These are phyloP conservation scores for Drosophila rubida DNA, from an alignment of 2,888 invertebrate species.

Conservation along the genomic window DNA sequence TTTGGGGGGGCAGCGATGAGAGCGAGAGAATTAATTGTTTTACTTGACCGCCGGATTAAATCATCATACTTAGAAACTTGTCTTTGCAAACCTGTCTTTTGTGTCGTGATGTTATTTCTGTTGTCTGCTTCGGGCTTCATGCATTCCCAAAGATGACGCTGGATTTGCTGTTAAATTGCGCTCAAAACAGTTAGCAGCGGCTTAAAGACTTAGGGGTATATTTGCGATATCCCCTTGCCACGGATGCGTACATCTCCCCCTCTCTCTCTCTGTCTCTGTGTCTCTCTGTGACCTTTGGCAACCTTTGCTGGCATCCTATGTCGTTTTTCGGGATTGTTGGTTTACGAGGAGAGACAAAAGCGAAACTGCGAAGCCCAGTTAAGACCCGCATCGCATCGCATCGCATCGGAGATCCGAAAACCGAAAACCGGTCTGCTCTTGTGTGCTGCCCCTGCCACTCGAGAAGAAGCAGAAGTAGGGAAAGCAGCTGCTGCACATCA, in stretches of 20 bases:
- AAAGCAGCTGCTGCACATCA: conserved; percentile 54
- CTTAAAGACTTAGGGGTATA: conserved; percentile 2
- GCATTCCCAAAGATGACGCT: conserved; percentile 22
- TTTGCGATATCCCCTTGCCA: conserved; percentile 27
- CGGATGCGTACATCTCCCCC: too few species aligned
- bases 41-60: conserved; percentile 30
- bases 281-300: conserved; percentile 10
- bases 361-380: conserved; percentile 21
- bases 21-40: conserved; percentile 5
- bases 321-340: neutral
- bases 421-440: conserved; percentile 23
- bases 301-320: conserved; percentile 43
- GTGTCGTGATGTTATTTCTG: conserved; percentile 20
- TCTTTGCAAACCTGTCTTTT: conserved; percentile 35
- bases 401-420: too few species aligned
- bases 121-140: conserved; percentile 1
- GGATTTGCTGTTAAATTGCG: conserved; percentile 4
- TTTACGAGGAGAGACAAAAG: neutral
- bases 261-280: too few species aligned
- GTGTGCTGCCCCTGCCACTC: conserved; percentile 28
- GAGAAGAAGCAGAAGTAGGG: too few species aligned
- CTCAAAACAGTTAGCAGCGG: conserved; percentile 12
- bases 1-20: neutral
- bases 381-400: conserved; percentile 47
- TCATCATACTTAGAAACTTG: conserved; percentile 42